Evolutionary conservation across 2,888 invertebrate species (phyloP), one percentile per base, ranked within the genome.

Genomic region (Trissoscelio sp.): DNA sequence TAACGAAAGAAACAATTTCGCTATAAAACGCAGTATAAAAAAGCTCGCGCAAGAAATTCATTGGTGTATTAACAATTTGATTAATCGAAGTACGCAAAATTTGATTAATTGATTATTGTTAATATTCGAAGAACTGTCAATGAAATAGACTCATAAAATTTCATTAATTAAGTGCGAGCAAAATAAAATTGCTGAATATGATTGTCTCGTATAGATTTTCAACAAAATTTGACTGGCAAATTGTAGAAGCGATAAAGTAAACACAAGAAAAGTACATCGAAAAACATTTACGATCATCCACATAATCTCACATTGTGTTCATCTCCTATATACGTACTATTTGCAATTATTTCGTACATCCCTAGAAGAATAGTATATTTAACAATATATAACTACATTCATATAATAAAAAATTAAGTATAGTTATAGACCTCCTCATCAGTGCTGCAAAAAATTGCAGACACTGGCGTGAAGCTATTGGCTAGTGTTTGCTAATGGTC

Each of bases 301-400:
- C 67, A 18, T 72, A 58, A 58, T 60, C 28, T 53, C 58, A 39
- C 70, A 67, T 82, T 77, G 60, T 79, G 53, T 58, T 58, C 48
- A 20, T 28, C 31, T 64, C 55, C 55, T 39, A 64, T 70, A 39
- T 64, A 85, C 81, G 69, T 72, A 77, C 69, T 79, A 53, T 85
- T 79, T 83, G 66, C 82, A 83, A 84, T 80, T 84, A 84, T 72
- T 81, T 83, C 85, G 85, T 86, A 86, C 87, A 86, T 87, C 83
- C 84, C 87, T 88, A 88, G 84, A 90, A 89, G 88, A 89, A 89
- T 89, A 90, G 85, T 83, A 86, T 87, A 87, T 88, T 88, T 88
- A 90, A 90, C 88, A 88, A 85, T 86, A 34, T 28, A 34, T 44
- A 87, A 87, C 86, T 88, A 87, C 85, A 84, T 88, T 87, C 85